Evolutionary conservation across 2,797 vertebrate genomes (phyloP).

Genomic region (Tokudaia tokunoshimensis): DNA sequence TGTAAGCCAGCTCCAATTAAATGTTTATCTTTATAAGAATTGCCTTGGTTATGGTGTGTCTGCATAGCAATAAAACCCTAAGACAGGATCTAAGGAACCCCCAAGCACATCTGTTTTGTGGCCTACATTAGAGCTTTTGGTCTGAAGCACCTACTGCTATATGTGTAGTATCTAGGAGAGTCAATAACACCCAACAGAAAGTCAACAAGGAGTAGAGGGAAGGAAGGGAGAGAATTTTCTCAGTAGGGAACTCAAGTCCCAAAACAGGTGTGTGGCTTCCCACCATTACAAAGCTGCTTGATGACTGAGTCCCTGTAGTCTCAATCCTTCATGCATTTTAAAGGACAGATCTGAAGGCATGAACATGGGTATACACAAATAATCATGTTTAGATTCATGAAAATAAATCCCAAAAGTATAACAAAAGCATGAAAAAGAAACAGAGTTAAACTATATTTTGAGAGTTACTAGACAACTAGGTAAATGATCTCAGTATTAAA

Average conservation of each 20-base stretch:
- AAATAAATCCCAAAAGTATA: not conserved
- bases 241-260: not conserved
- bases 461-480: not conserved
- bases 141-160: not conserved
- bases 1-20: not conserved
- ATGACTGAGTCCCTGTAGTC: not conserved
- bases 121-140: not conserved
- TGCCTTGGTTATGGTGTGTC: not conserved
- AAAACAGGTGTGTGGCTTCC: not conserved
- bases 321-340: not conserved
- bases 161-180: no score
- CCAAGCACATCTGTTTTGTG: not conserved
- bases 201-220: not conserved
- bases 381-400: not conserved
- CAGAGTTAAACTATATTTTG: conserved; percentile 19
- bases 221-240: not conserved
- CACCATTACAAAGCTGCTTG: not conserved
- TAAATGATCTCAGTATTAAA: conserved; percentile 33
- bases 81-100: not conserved
- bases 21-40: not conserved
- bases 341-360: not conserved
- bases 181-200: not conserved
- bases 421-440: conserved; percentile 55
- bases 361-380: not conserved
- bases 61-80: not conserved